Evolutionary conservation across 1,140 invertebrate species (phyloP), one percentile per base, ranked within the genome.

Genomic region (Oryzaephilus surinamensis): DNA sequence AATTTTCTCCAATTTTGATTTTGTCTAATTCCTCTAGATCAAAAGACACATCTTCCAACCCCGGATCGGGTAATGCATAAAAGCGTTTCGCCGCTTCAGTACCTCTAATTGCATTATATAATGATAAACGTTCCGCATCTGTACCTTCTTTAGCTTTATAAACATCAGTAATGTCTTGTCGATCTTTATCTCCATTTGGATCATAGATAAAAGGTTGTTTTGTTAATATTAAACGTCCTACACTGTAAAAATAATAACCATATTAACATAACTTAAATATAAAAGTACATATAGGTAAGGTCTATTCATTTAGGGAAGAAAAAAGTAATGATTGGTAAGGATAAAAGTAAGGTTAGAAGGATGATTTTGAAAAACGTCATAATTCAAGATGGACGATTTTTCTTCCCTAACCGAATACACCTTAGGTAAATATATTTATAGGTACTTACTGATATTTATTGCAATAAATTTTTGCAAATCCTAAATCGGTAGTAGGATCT

Each of bases 61-160:
- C 50, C 8, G 60, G 61, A 11, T 65, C 68, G 0, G 73, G 72
- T 10, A 77, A 51, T 2, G 71, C 65, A 48, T 76, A 80, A 43
- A 77, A 79, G 32, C 69, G 72, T 55, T 77, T 77, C 0, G 77
- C 77, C 34, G 73, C 65, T 41, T 72, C 67, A 0, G 72, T 73
- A 38, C 69, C 70, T 10, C 78, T 26, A 6, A 81, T 74, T 0
- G 79, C 80, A 54, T 79, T 79, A 55, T 76, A 73, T 21, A 84
- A 58, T 3, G 77, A 71, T 35, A 82, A 52, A 12, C 82, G 61
- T 57, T 84, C 81, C 0, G 67, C 74, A 14, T 71, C 60, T 0
- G 74, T 72, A 4, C 79, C 83, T 67, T 88, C 84, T 32, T 67
- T 63, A 19, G 74, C 65, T 64, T 91, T 91, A 62, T 91, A 91